Evolutionary conservation across 2,797 vertebrate genomes (phyloP), one percentile per base, ranked within the genome.

Genomic region (Carcharodon carcharias): DNA sequence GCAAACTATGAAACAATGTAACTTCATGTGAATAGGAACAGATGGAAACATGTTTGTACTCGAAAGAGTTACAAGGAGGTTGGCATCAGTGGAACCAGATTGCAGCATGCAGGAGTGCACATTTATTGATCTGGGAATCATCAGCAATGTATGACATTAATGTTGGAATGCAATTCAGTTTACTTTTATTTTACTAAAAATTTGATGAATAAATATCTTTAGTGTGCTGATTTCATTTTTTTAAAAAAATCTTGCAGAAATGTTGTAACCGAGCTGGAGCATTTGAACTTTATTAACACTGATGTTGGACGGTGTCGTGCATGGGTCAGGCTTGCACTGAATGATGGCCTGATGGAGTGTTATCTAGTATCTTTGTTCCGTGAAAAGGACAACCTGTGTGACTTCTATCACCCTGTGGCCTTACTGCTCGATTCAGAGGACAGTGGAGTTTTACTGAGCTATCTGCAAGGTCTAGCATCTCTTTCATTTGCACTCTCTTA

Each of bases 261-360:
- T 85, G 98, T 98, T 94, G 97, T 99, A 97, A 98, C 98, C 0
- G 99, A 99, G 96, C 97, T 99, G 97, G 99, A 99, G 82, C 98
- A 98, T 9, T 97, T 99, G 97, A 98, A 97, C 97, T 99, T 99
- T 8, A 98, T 99, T 96, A 98, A 97, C 95, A 99, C 99, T 0
- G 99, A 99, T 0, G 98, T 99, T 12, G 99, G 99, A 26, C 98
- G 98, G 63, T 99, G 99, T 97, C 98, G 99, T 28, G 99, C 99
- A 0, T 99, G 99, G 99, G 98, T 99, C 96, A 97, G 99, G 0
- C 97, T 99, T 96, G 99, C 99, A 0, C 97, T 99, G 54, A 99
- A 99, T 0, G 99, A 99, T 0, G 98, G 99, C 9, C 98, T 99
- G 56, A 96, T 99, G 97, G 99, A 99, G 97, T 99, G 99, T 97